Base-by-base conservation (phyloP, 1,140 invertebrate species). In the Homarus americanus region DNA sequence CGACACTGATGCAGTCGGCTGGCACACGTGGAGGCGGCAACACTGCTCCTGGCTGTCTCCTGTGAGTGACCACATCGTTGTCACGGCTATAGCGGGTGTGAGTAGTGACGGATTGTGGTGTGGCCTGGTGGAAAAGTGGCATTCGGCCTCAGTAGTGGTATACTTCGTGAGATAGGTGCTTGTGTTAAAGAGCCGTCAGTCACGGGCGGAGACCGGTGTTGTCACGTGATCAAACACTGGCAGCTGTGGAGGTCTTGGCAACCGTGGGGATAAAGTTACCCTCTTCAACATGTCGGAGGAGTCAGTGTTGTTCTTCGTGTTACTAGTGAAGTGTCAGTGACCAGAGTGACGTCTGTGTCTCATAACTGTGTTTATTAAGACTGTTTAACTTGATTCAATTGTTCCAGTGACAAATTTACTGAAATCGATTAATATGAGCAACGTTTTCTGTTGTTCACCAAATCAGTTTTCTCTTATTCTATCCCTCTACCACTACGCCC, bases 211-310 rank as follows among this genome's bases (percentile, higher is more conserved):
- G 5, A 69, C 79, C 28, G 49, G 49, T 63, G 49, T n/a, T 82
- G 79, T 82, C 79, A 82, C 49, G 79, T 82, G 79, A 82, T 20
- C 78, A 49, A 53, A 80, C 78, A 80, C 36, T 32, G 40, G 73
- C 73, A 20, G 49, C 49, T 15, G 41, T 2, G 41, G 10, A 53
- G 17, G 38, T 9, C 79, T 63, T 69, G n/a, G n/a, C 63, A 69
- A 69, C 63, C 12, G 12, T 58, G 0, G 24, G 0, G 24, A 20
- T 20, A 58, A 58, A 12, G 15, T 58, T 58, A 17, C 53, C 17
- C 17, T 20, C 2, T 20, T 17, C 17, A 58, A 58, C 53, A 20
- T 58, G 53, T 58, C 53, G 17, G 17, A 4, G 17, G 10, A 12
- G 4, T 15, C 44, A 49, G 5, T 49, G 44, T 15, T 49, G n/a